A percentile compares a stretch with the other conserved stretches of the same genome.
phyloP scores from a whole-genome alignment of 92 coral and sea anemone species.

The Chrysogorgia sp. region DNA sequence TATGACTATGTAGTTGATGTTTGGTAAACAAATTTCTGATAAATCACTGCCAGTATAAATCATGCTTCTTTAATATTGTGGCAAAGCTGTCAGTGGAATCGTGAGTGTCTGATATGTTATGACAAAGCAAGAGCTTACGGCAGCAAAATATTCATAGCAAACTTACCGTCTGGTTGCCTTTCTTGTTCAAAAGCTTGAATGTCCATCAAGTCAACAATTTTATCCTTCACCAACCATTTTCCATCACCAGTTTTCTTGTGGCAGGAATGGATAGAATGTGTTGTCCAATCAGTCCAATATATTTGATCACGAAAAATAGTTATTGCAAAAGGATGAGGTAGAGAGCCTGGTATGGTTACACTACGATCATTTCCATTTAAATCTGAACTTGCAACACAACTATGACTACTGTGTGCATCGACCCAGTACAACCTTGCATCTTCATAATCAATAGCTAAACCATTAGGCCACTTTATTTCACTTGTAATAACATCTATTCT shows the following conservation, averaged over 20 bases:
- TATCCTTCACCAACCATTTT: conserved; percentile 26
- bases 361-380: conserved; percentile 54
- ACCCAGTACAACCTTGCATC: conserved; percentile 79
- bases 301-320: conserved; percentile 65
- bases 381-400: conserved; percentile 14
- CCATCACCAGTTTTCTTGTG: conserved; percentile 36
- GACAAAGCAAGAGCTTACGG: too few relatives aligned
- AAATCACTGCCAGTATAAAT: too few relatives aligned
- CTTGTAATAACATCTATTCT: conserved; percentile 65
- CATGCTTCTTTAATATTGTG: too few relatives aligned
- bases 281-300: conserved; percentile 72
- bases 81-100: too few relatives aligned
- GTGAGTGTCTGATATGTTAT: too few relatives aligned
- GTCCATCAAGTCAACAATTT: conserved; percentile 8
- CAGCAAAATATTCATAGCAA: too few relatives aligned
- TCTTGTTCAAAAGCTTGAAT: conserved; percentile 21
- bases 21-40: too few relatives aligned
- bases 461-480: conserved; percentile 89
- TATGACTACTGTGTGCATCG: conserved; percentile 64
- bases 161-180: conserved; percentile 19
- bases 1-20: too few relatives aligned
- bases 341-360: conserved; percentile 32
- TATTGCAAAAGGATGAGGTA: conserved; percentile 66
- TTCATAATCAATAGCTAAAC: conserved; percentile 81
- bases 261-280: conserved; percentile 51